Conservation (phyloP, 2,888 invertebrate genomes). For the Hartigia nigra region DNA sequence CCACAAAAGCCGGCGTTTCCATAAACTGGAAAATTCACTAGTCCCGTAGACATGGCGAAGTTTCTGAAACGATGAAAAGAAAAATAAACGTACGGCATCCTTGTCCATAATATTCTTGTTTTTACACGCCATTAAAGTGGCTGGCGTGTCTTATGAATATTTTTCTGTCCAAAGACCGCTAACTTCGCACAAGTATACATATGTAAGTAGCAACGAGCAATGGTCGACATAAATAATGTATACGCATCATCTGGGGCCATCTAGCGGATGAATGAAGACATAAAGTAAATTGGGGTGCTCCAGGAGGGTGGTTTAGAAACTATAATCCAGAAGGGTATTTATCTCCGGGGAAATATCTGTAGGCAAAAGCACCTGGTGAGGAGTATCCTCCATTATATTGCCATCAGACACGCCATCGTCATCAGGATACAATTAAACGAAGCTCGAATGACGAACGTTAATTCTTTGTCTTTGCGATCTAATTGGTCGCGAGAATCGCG, state of each 20-base stretch:
- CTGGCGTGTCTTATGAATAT: background rate
- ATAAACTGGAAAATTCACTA: constrained; percentile 53
- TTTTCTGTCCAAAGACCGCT: background rate
- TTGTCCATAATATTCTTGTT: background rate
- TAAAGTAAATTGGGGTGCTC: constrained; percentile 3
- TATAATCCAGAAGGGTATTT: constrained; percentile 6
- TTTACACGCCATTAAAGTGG: background rate
- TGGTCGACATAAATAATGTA: background rate
- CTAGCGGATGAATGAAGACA: background rate
- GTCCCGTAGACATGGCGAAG: constrained; percentile 55
- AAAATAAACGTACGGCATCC: background rate
- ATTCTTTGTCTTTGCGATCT: background rate
- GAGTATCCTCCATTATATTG: constrained; percentile 1
- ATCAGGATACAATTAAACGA: constrained; percentile 1
- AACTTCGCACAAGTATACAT: background rate
- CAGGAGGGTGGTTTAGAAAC: background rate
- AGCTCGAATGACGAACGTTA: constrained; percentile 1
- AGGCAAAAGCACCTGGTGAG: constrained; percentile 3
- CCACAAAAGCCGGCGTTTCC: constrained; percentile 47
- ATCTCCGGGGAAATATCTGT: constrained; percentile 3
- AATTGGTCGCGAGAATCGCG: background rate
- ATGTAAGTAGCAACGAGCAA: background rate
- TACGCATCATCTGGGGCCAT: background rate
- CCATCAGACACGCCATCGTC: constrained; percentile 6
- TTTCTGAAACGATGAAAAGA: constrained; percentile 45